Conservation (phyloP, 2,113 vertebrate genomes). For the Centropus bengalensis region DNA sequence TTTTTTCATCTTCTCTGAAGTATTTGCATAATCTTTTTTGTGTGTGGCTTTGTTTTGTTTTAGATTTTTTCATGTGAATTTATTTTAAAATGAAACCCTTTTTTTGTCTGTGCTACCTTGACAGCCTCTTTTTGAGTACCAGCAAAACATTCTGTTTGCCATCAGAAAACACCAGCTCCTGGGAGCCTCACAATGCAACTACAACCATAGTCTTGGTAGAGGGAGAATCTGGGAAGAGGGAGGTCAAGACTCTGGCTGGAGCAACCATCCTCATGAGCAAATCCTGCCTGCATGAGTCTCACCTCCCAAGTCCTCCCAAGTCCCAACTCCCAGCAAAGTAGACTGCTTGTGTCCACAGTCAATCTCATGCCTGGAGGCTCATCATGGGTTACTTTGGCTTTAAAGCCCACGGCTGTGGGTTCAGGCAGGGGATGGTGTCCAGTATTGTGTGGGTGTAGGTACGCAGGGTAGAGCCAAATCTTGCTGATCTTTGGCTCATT, state of each 20-base stretch:
- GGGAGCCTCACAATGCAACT: neutral
- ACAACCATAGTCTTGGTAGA: neutral
- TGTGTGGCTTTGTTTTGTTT: neutral
- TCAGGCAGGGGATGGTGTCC: neutral
- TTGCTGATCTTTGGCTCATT: neutral
- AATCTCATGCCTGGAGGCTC: neutral
- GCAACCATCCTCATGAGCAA: neutral
- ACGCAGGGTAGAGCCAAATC: neutral
- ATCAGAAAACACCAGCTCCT: neutral
- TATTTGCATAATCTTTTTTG: conserved; percentile 38
- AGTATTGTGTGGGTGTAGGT: neutral
- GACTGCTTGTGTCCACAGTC: neutral
- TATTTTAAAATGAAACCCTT: neutral
- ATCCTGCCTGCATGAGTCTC: neutral
- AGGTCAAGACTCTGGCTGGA: neutral
- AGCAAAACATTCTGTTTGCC: neutral
- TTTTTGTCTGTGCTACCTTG: neutral
- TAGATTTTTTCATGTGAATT: neutral
- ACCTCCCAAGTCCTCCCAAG: neutral
- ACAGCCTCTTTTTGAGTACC: neutral
- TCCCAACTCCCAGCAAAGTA: neutral
- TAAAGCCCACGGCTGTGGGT: rapidly evolving
- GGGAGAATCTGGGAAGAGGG: neutral
- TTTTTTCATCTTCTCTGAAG: conserved; percentile 26
- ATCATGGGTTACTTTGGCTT: rapidly evolving